These are phyloP conservation scores for Eilema griseolum DNA, from an alignment of 2,888 invertebrate species.

Conservation along the genomic window DNA sequence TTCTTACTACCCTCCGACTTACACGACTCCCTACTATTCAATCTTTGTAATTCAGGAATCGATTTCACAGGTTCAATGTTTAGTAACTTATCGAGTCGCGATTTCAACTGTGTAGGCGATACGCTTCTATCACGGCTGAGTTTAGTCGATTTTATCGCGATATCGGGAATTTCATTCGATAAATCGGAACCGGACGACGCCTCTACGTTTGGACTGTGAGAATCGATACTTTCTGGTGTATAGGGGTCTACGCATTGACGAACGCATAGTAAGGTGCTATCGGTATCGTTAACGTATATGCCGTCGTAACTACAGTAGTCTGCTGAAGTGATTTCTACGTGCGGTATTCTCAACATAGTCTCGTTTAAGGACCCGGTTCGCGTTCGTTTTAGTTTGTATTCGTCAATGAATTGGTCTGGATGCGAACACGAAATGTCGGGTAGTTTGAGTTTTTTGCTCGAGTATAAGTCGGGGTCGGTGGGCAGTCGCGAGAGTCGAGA, in stretches of 20 bases:
- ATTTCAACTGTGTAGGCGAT: slow-evolving; percentile 89
- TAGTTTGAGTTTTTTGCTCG: slow-evolving; percentile 49
- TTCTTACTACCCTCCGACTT: slow-evolving; percentile 72
- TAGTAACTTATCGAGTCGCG: slow-evolving; percentile 84
- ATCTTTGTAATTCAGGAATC: slow-evolving; percentile 66
- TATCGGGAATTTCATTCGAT: slow-evolving; percentile 64
- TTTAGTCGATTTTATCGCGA: slow-evolving; percentile 59
- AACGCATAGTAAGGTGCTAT: slow-evolving; percentile 79
- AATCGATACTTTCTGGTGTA: slow-evolving; percentile 94
- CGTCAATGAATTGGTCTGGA: slow-evolving; percentile 55
- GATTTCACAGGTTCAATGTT: slow-evolving; percentile 58
- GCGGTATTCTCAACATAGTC: slow-evolving; percentile 70
- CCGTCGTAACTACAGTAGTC: slow-evolving; percentile 76
- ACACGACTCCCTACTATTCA: slow-evolving; percentile 78
- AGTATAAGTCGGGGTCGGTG: slow-evolving; percentile 70
- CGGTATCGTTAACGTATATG: slow-evolving; percentile 86
- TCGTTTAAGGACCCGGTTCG: slow-evolving; percentile 75
- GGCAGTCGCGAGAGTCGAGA: slow-evolving; percentile 55
- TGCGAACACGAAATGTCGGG: slow-evolving; percentile 47
- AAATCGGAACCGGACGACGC: slow-evolving; percentile 66
- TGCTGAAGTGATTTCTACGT: slow-evolving; percentile 84
- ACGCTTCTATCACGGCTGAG: slow-evolving; percentile 80
- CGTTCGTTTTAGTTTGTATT: slow-evolving; percentile 59
- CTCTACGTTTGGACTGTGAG: slow-evolving; percentile 89
- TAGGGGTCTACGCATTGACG: slow-evolving; percentile 89